These are phyloP conservation scores for Selenia dentaria DNA, from an alignment of 2,888 invertebrate genomes.

Conservation along the genomic window DNA sequence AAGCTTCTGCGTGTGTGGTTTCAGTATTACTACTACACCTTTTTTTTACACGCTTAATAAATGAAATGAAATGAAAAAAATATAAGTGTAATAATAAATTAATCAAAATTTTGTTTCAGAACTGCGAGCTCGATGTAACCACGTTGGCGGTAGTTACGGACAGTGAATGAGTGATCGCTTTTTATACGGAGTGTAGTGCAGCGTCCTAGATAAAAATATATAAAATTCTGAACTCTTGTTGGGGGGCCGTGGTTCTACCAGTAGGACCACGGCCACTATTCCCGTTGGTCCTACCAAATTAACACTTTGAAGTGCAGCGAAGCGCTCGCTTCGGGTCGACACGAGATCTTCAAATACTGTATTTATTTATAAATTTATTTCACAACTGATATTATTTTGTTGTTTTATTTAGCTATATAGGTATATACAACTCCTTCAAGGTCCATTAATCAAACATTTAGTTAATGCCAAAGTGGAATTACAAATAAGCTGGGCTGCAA, in stretches of 20 bases:
- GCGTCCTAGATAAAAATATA: background rate
- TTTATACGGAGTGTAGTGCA: background rate
- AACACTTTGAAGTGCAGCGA: too few species aligned
- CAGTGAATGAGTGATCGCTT: constrained; percentile 3
- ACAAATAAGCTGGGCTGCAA: too few species aligned
- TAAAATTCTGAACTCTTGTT: too few species aligned
- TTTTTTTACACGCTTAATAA: too few species aligned
- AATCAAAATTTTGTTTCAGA: constrained; percentile 28
- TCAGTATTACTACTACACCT: too few species aligned
- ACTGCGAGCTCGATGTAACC: constrained; percentile 25
- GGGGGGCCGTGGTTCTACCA: background rate
- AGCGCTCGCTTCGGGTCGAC: background rate
- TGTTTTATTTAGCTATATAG: background rate
- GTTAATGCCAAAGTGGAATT: too few species aligned
- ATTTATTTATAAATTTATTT: background rate
- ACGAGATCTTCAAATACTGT: background rate
- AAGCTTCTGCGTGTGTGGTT: too few species aligned
- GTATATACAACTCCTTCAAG: too few species aligned
- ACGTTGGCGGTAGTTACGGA: background rate
- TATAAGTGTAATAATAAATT: too few species aligned
- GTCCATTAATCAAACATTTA: too few species aligned
- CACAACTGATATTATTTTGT: background rate
- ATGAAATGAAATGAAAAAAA: too few species aligned
- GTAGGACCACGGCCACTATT: background rate
- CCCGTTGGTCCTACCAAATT: background rate